These are phyloP conservation scores for Sebastiscus albofasciatus DNA, from an alignment of 2,797 vertebrate species.

Conservation along the genomic window DNA sequence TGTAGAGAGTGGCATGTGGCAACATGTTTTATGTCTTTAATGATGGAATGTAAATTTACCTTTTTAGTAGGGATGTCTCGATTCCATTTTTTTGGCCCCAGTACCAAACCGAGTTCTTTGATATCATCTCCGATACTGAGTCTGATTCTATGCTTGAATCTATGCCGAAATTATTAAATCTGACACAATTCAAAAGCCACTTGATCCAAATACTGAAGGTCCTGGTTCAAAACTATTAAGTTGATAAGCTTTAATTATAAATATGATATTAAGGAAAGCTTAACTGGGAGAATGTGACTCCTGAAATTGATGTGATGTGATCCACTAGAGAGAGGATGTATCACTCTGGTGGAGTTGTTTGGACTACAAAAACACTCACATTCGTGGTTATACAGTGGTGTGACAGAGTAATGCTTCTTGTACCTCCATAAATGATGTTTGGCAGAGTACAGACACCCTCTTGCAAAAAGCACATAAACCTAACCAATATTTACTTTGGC, in stretches of 20 bases:
- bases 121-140: neutral
- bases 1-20: neutral
- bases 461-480: no score
- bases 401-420: no score
- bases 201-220: neutral
- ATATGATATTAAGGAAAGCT: neutral
- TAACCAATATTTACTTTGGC: no score
- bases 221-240: neutral
- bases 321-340: no score
- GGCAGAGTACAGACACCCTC: no score
- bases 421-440: no score
- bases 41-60: neutral
- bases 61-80: neutral
- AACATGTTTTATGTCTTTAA: neutral
- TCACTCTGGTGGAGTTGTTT: no score
- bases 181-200: neutral
- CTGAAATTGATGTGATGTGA: no score
- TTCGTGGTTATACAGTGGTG: no score
- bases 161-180: neutral
- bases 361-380: no score
- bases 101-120: neutral
- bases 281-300: neutral
- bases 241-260: neutral
- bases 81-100: neutral
- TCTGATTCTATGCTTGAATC: neutral